Percentiles rank a stretch among this genome's conserved stretches.
These are phyloP conservation scores for Antidorcas marsupialis DNA, from an alignment of 2,113 vertebrate genomes.

Conservation along the genomic window DNA sequence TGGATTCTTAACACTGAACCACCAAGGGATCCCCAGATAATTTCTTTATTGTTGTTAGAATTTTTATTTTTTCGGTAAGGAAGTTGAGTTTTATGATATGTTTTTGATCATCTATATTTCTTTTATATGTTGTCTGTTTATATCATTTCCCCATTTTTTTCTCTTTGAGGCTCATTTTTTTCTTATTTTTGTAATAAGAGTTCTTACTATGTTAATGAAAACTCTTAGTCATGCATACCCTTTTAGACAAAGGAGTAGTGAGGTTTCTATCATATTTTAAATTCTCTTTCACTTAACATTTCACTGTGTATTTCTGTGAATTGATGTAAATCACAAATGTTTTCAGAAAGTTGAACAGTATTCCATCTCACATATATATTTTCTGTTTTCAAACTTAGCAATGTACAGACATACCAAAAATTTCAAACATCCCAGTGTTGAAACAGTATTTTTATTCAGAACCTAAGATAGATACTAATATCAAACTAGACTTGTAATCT, in stretches of 20 bases:
- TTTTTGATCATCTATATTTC: neutral
- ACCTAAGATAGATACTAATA: neutral
- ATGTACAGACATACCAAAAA: neutral
- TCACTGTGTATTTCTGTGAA: neutral
- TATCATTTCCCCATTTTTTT: neutral
- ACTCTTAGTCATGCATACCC: neutral
- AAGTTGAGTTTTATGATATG: neutral
- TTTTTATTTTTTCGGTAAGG: conserved; percentile 30
- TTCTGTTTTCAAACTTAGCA: neutral
- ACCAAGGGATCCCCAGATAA: neutral
- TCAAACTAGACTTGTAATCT: neutral
- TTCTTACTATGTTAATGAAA: neutral
- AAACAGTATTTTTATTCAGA: neutral
- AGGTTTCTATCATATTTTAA: neutral
- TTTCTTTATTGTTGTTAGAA: neutral
- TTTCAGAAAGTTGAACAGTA: neutral
- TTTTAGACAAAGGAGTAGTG: neutral
- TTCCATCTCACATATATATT: neutral
- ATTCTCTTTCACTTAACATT: neutral
- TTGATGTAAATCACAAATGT: neutral
- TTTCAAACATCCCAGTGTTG: neutral
- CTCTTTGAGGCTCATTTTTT: neutral
- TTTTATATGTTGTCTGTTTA: neutral
- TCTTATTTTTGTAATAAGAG: neutral
- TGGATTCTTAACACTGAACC: neutral